Percentiles rank a stretch among this genome's conserved stretches.
Evolutionary conservation across 1,140 invertebrate genomes (phyloP).

Genomic region (Mylabris phalerata): DNA sequence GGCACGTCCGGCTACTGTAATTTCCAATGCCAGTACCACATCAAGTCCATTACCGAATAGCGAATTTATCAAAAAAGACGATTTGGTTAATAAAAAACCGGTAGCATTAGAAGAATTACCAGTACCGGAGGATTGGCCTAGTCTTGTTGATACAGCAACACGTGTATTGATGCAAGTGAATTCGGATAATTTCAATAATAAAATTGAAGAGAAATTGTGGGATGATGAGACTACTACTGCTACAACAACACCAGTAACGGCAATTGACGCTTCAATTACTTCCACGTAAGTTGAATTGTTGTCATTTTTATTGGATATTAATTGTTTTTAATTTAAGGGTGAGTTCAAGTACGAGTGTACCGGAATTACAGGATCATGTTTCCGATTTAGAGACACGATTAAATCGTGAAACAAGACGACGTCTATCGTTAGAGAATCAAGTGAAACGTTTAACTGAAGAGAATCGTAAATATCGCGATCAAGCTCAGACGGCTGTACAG

Average conservation of each 20-base stretch:
- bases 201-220: conserved; percentile 32
- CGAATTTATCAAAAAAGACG: conserved; percentile 54
- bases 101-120: conserved; percentile 40
- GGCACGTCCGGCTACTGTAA: conserved; percentile 65
- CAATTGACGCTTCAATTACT: conserved; percentile 39
- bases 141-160: conserved; percentile 69
- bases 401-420: conserved; percentile 53
- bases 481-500: conserved; percentile 80
- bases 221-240: conserved; percentile 31
- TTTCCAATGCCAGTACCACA: conserved; percentile 58
- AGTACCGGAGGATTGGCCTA: conserved; percentile 64
- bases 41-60: conserved; percentile 52
- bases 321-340: conserved; percentile 25
- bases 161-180: conserved; percentile 58
- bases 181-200: conserved; percentile 19
- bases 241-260: too few species aligned
- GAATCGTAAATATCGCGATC: conserved; percentile 79
- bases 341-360: conserved; percentile 41
- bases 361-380: conserved; percentile 56
- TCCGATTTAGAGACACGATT: conserved; percentile 58
- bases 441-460: conserved; percentile 73
- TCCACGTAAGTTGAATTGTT: conserved; percentile 30
- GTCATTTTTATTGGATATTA: too few species aligned
- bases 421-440: conserved; percentile 60
- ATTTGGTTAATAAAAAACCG: conserved; percentile 10